phyloP scores from a whole-genome alignment of 2,888 invertebrate genomes.

The Ectemnius continuus region DNA sequence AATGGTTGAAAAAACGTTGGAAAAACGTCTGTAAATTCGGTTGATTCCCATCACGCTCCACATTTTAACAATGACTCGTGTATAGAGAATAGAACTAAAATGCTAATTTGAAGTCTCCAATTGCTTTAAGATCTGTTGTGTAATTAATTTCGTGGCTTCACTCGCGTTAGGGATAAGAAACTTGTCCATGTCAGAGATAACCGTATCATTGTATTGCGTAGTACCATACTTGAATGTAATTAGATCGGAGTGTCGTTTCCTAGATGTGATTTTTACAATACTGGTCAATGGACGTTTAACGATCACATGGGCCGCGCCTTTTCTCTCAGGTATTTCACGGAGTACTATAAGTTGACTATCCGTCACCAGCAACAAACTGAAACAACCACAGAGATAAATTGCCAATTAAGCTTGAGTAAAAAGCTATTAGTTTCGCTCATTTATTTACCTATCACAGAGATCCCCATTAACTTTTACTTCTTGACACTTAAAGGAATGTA shows the following conservation, averaged over 20 bases:
- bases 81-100: slow-evolving; percentile 11
- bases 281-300: slow-evolving; percentile 92
- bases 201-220: slow-evolving; percentile 86
- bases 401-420: slow-evolving; percentile 6
- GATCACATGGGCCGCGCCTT: slow-evolving; percentile 90
- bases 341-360: slow-evolving; percentile 91
- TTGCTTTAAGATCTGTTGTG: slow-evolving; percentile 90
- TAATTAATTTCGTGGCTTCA: slow-evolving; percentile 92
- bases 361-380: slow-evolving; percentile 91
- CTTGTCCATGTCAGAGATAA: slow-evolving; percentile 94
- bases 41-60: slow-evolving; percentile 31
- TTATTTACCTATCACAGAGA: slow-evolving; percentile 85
- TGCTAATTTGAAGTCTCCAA: slow-evolving; percentile 75
- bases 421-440: slow-evolving; percentile 8
- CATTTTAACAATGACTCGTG: slow-evolving; percentile 16
- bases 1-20: not conserved
- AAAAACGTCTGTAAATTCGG: slow-evolving; percentile 19
- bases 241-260: slow-evolving; percentile 95
- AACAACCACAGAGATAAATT: slow-evolving; percentile 3
- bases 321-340: slow-evolving; percentile 87
- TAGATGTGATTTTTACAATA: slow-evolving; percentile 98
- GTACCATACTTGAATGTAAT: slow-evolving; percentile 98
- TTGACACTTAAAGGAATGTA: slow-evolving; percentile 93
- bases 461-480: slow-evolving; percentile 94
- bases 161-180: slow-evolving; percentile 95